Evolutionary conservation across 1,140 invertebrate species (phyloP), one percentile per base, ranked within the genome.

Genomic region (Chionoecetes opilio): DNA sequence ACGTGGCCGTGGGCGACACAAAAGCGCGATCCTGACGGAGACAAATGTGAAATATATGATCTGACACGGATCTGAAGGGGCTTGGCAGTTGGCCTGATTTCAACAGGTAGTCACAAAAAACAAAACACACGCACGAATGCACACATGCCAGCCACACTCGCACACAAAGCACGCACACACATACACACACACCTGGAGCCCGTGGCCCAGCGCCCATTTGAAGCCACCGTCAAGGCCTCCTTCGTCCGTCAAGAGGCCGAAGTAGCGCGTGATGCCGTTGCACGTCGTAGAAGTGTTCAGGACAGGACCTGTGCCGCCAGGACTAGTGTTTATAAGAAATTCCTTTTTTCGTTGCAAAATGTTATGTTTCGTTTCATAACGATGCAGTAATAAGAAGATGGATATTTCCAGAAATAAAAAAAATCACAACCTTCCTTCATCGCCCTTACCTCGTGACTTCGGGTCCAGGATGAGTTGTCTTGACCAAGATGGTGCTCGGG

Each of bases 201-300:
- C 53, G 41, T 29, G 89, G 35, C 8, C 93, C 11, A 3, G 93
- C 93, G 87, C 93, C 90, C 35, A 82, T n/a, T n/a, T n/a, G n/a
- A 29, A 3, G 93, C 93, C 26, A 90, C 93, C 29, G 53, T 88
- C 35, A 94, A 31, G 11, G 86, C 86, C 26, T 94, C 93, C n/a
- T 29, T 94, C 93, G 38, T 94, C 93, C 2, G 93, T 90, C 0
- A 94, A 87, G 26, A 63, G 37, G 35, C 93, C 93, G 32, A 94
- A 94, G 93, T 90, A 94, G 9, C 82, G 87, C 11, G 93, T 94
- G 0, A 88, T 89, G 3, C 93, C 93, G 35, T 94, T n/a, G 93
- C 9, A 90, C 35, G n/a, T 91, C 87, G 21, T 94, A 94, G 88
- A 94, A 94, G 35, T 94, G 93, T 31, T 90, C 34, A 9, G 93